phyloP scores from a whole-genome alignment of 1,140 invertebrate species.

The Drosophila ogumai region DNA sequence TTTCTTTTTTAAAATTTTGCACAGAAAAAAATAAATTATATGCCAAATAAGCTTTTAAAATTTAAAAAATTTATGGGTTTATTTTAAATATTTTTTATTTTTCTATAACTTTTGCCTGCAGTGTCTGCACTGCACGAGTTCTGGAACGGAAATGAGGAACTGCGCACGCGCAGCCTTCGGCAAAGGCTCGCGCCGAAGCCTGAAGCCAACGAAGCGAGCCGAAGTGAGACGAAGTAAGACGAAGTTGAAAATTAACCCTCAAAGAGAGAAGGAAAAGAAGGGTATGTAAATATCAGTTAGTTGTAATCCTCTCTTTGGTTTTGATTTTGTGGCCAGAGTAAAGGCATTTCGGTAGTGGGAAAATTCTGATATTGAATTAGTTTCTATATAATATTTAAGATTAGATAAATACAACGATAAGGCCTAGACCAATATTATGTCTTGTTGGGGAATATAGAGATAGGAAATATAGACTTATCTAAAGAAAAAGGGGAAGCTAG shows the following conservation, averaged over 20 bases:
- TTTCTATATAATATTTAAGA: constrained; percentile 1
- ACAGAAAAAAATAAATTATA: constrained; percentile 36
- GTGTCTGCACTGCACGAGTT: constrained; percentile 64
- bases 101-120: constrained; percentile 34
- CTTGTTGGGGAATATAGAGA: not conserved
- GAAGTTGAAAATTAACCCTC: constrained; percentile 21
- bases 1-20: constrained; percentile 4
- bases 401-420: constrained; percentile 14
- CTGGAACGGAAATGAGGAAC: constrained; percentile 72
- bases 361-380: not conserved
- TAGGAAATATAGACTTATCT: not conserved
- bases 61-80: not conserved
- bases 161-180: constrained; percentile 32
- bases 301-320: constrained; percentile 10
- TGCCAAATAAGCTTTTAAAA: constrained; percentile 3
- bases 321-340: constrained; percentile 20
- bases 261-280: not conserved
- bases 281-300: not conserved
- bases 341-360: constrained; percentile 20
- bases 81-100: not conserved
- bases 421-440: not conserved
- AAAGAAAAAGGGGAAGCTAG: not conserved
- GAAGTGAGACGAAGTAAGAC: constrained; percentile 2
- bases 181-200: constrained; percentile 20
- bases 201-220: not conserved